Conservation (phyloP, 1,140 invertebrate genomes). For the Coptotermes formosanus region DNA sequence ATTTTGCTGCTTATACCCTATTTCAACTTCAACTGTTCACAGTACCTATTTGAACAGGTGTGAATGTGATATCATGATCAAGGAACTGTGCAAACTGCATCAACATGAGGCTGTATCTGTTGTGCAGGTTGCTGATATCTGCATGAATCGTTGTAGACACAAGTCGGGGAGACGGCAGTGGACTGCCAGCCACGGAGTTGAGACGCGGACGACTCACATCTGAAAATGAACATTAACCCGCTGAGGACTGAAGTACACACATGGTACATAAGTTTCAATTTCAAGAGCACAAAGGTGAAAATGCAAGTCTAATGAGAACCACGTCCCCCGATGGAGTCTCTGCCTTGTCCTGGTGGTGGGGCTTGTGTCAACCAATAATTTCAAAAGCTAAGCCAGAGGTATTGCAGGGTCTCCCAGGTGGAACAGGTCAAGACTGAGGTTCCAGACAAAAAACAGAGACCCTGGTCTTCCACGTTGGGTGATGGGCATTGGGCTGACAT, state of each 20-base stretch:
- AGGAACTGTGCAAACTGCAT: slow-evolving; percentile 94
- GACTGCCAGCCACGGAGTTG: slow-evolving; percentile 68
- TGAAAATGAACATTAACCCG: slow-evolving; percentile 46
- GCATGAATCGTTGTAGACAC: slow-evolving; percentile 85
- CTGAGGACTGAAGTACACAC: slow-evolving; percentile 35
- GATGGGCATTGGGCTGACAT: too few species aligned
- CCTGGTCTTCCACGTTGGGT: too few species aligned
- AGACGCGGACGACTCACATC: slow-evolving; percentile 57
- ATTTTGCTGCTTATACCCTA: too few species aligned
- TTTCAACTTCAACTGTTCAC: neutral
- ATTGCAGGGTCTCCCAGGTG: too few species aligned
- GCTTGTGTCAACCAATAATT: too few species aligned
- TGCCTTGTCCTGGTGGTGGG: too few species aligned
- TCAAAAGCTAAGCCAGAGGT: too few species aligned
- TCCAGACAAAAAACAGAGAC: too few species aligned
- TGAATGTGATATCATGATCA: slow-evolving; percentile 90
- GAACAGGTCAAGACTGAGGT: too few species aligned
- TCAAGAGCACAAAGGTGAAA: too few species aligned
- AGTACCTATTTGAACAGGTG: slow-evolving; percentile 79
- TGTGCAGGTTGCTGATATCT: slow-evolving; percentile 82
- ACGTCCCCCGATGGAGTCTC: too few species aligned
- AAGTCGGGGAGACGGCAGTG: slow-evolving; percentile 75
- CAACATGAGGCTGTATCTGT: slow-evolving; percentile 84
- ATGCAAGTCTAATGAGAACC: too few species aligned
- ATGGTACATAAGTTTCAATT: slow-evolving; percentile 41